Conservation (phyloP, 2,113 vertebrate genomes). For the Stercorarius parasiticus region DNA sequence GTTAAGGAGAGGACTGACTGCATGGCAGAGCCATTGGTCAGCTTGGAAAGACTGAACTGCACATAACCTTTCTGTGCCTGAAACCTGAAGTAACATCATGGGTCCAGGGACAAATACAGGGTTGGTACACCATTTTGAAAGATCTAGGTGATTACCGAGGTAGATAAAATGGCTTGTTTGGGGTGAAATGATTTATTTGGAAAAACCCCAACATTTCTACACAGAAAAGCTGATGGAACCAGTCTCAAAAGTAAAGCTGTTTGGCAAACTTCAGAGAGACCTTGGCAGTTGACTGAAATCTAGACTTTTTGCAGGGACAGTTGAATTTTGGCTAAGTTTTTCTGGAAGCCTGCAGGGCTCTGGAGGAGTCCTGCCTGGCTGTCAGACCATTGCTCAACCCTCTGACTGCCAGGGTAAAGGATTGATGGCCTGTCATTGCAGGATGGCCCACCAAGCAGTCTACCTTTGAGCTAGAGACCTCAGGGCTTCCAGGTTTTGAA, state of each 20-base stretch:
- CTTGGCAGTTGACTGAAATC: constrained; percentile 27
- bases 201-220: not conserved
- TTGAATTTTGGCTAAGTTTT: constrained; percentile 14
- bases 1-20: not conserved
- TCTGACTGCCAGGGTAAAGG: not conserved
- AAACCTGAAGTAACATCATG: not conserved
- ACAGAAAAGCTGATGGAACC: not conserved
- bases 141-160: not conserved
- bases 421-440: constrained; percentile 11
- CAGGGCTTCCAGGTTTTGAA: constrained; percentile 40
- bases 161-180: not conserved
- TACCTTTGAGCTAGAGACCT: constrained; percentile 52
- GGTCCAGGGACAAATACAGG: not conserved
- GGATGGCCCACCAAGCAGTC: constrained; percentile 22
- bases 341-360: constrained; percentile 5
- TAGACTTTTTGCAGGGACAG: constrained; percentile 2
- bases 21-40: not conserved
- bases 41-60: not conserved
- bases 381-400: constrained; percentile 17
- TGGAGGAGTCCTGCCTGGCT: not conserved
- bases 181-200: not conserved
- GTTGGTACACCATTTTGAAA: not conserved
- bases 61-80: not conserved
- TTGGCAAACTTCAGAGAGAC: not conserved
- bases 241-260: not conserved